Conservation (phyloP, 1,140 invertebrate species). For the Drosophila nannoptera region DNA sequence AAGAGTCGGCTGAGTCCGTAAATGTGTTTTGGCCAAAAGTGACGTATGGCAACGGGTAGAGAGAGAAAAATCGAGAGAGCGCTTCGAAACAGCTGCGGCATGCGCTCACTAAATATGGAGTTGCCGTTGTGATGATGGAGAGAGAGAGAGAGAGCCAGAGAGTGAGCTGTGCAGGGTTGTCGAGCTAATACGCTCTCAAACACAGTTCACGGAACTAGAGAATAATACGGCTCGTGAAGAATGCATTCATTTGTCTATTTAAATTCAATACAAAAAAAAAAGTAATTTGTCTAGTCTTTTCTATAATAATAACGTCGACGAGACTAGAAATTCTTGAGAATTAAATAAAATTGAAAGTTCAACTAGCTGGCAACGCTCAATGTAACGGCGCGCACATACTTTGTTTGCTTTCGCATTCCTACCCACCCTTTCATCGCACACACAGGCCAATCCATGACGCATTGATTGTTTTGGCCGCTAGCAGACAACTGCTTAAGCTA, state of each 20-base stretch:
- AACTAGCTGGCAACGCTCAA: slow-evolving; percentile 25
- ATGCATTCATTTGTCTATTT: background rate
- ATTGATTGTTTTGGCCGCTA: slow-evolving; percentile 53
- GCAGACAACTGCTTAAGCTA: slow-evolving; percentile 26
- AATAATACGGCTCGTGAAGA: background rate
- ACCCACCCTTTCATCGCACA: slow-evolving; percentile 1
- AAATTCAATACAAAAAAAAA: no score
- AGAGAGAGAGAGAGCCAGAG: no score
- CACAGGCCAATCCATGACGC: slow-evolving; percentile 23
- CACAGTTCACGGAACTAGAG: background rate
- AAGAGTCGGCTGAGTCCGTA: slow-evolving; percentile 34
- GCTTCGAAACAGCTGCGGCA: slow-evolving; percentile 27
- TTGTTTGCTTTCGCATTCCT: slow-evolving; percentile 16
- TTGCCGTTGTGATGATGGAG: slow-evolving; percentile 21
- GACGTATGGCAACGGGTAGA: slow-evolving; percentile 50
- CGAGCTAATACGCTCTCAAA: background rate
- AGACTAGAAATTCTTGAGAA: background rate
- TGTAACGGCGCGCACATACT: slow-evolving; percentile 21
- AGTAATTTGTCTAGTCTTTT: no score
- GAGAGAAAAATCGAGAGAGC: slow-evolving; percentile 20
- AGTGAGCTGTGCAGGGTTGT: slow-evolving; percentile 35
- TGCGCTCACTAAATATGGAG: slow-evolving; percentile 28
- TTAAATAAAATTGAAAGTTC: background rate
- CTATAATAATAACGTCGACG: no score
- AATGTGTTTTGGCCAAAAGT: slow-evolving; percentile 66